Conservation (phyloP, 2,113 vertebrate species). For the Brienomyrus longianalis region DNA sequence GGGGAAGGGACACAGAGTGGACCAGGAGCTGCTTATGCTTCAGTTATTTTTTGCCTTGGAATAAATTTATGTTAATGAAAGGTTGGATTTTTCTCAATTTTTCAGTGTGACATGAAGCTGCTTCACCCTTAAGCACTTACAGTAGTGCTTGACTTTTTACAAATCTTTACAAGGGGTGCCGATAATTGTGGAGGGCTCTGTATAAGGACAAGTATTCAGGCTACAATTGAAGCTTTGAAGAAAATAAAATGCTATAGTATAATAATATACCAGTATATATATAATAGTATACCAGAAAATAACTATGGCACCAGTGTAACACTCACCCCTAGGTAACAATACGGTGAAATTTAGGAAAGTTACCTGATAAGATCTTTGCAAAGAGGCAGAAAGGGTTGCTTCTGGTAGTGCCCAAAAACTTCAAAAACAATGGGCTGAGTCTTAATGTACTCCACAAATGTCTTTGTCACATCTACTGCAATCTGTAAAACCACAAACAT, state of each 20-base stretch:
- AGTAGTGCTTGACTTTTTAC: no score
- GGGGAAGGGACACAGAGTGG: no score
- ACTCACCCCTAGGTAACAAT: not conserved
- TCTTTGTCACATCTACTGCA: conserved; percentile 89
- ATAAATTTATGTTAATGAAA: no score
- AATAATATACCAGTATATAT: not conserved
- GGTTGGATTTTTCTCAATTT: no score
- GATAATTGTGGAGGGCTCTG: no score
- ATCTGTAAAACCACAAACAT: conserved; percentile 59
- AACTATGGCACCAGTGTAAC: not conserved
- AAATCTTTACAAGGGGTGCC: no score
- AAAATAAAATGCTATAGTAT: not conserved
- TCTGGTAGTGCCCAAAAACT: conserved; percentile 96
- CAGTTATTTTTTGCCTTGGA: no score
- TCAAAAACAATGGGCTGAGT: conserved; percentile 96
- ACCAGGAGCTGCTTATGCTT: no score
- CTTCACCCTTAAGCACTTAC: no score
- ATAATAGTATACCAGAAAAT: not conserved
- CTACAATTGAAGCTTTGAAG: not conserved
- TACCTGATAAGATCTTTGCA: conserved; percentile 96
- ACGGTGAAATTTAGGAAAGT: not conserved
- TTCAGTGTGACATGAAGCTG: no score
- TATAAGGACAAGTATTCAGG: not conserved
- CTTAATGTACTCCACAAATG: conserved; percentile 91
- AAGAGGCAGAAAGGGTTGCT: conserved; percentile 87